These are phyloP conservation scores for Orestias chungarensis DNA, from an alignment of 2,797 vertebrate species.

Conservation along the genomic window DNA sequence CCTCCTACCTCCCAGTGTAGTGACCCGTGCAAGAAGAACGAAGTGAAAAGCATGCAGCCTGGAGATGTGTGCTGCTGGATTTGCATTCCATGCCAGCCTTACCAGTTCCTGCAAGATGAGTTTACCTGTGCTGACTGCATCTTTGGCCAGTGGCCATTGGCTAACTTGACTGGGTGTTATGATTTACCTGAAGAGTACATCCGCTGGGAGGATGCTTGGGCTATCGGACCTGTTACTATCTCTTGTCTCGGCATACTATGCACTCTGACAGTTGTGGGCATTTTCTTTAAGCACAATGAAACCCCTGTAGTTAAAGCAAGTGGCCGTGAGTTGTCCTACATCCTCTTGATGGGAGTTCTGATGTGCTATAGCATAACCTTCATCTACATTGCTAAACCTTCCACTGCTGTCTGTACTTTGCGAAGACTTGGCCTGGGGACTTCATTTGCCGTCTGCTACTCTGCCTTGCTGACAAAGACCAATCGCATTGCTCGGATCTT, in stretches of 20 bases:
- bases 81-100: slow-evolving; percentile 95
- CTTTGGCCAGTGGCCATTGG: slow-evolving; percentile 93
- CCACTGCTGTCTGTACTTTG: slow-evolving; percentile 89
- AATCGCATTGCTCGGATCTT: slow-evolving; percentile 98
- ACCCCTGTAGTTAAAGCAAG: slow-evolving; percentile 97
- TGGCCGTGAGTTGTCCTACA: slow-evolving; percentile 95
- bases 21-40: slow-evolving; percentile 94
- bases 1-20: slow-evolving; percentile 96
- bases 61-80: slow-evolving; percentile 99
- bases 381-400: slow-evolving; percentile 95
- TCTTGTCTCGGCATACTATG: slow-evolving; percentile 94
- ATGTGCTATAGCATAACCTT: slow-evolving; percentile 99
- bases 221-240: slow-evolving; percentile 92
- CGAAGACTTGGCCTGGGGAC: slow-evolving; percentile 93
- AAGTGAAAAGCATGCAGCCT: slow-evolving; percentile 97
- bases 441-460: slow-evolving; percentile 96
- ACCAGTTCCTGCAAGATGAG: slow-evolving; percentile 92
- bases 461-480: slow-evolving; percentile 96
- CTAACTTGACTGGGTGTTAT: slow-evolving; percentile 91
- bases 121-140: slow-evolving; percentile 95
- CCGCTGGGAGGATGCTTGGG: slow-evolving; percentile 95
- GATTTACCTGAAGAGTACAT: slow-evolving; percentile 97
- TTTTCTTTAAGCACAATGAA: slow-evolving; percentile 92
- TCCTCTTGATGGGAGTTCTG: slow-evolving; percentile 91
- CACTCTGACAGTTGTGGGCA: slow-evolving; percentile 89